phyloP scores from a whole-genome alignment of 2,113 vertebrate species.

The Procavia capensis region DNA sequence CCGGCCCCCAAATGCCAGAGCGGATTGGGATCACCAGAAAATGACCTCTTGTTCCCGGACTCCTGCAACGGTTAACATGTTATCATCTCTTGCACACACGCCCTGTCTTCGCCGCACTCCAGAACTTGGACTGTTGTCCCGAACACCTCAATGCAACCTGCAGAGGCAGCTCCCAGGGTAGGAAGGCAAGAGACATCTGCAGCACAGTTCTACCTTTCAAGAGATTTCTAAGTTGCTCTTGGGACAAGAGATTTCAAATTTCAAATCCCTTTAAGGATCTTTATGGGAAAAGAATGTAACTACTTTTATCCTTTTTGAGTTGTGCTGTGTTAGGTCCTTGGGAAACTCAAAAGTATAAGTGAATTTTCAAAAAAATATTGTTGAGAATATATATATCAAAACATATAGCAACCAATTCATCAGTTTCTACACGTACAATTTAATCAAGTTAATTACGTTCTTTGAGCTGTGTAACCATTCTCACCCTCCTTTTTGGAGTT shows the following conservation, averaged over 20 bases:
- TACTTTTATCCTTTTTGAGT: background rate
- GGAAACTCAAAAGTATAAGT: background rate
- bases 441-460: too few relatives aligned
- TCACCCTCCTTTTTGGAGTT: too few relatives aligned
- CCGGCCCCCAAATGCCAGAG: background rate
- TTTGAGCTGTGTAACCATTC: too few relatives aligned
- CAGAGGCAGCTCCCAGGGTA: background rate
- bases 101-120: background rate
- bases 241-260: constrained; percentile 32
- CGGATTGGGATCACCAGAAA: background rate
- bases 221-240: background rate
- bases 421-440: too few relatives aligned
- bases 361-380: background rate
- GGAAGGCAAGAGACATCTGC: background rate
- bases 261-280: background rate
- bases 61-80: background rate
- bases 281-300: background rate
- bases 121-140: background rate
- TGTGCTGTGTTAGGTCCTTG: background rate
- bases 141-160: background rate
- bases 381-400: too few relatives aligned
- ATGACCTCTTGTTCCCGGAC: background rate
- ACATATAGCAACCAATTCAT: too few relatives aligned
- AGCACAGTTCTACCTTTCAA: background rate
- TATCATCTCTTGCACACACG: background rate